Base-by-base conservation (phyloP, 2,113 vertebrate species). In the Ariopsis seemanni region DNA sequence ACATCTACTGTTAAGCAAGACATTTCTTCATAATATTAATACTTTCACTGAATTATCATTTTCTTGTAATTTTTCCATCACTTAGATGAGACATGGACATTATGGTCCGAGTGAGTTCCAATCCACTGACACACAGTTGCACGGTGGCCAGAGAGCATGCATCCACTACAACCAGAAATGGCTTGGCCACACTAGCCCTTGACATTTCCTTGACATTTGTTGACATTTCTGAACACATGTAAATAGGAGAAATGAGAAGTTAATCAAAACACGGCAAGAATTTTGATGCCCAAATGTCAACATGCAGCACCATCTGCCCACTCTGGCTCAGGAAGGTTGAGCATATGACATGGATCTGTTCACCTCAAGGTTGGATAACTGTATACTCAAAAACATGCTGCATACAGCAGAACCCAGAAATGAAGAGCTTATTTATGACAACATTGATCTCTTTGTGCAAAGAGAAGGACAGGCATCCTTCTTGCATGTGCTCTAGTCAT, bases 121-220 rank as follows among this genome's bases (percentile, higher is more conserved):
- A 50, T 87, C 60, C 65, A 78, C 57, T 84, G 89, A 67, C 80
- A 79, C 52, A 82, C 53, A 65, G 18, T 48, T 52, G 42, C 71
- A 86, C 17, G 0, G 74, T 69, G 71, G 53, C 48, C 55, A 87
- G 79, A 85, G 85, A 69, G 25, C 57, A 69, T 84, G 48, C 67
- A 12, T 71, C 65, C 34, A 82, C 63, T 74, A 85, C 65, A 22
- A 85, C 82, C 82, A 82, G n/a, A 86, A 62, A 55, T 88, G 86
- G 75, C 88, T 85, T 65, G 85, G 89, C 91, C 89, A 27, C 27
- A 67, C 62, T 71, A 89, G 92, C 82, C 93, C 93, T 94, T 95
- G 95, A 94, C 95, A 95, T 95, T 95, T 94, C 71, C 89, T 87
- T 71, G 94, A 95, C 94, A 95, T 95, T 95, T 95, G 88, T 85